phyloP scores from a whole-genome alignment of 2,888 invertebrate genomes.

The Rugalucina vietnamica region DNA sequence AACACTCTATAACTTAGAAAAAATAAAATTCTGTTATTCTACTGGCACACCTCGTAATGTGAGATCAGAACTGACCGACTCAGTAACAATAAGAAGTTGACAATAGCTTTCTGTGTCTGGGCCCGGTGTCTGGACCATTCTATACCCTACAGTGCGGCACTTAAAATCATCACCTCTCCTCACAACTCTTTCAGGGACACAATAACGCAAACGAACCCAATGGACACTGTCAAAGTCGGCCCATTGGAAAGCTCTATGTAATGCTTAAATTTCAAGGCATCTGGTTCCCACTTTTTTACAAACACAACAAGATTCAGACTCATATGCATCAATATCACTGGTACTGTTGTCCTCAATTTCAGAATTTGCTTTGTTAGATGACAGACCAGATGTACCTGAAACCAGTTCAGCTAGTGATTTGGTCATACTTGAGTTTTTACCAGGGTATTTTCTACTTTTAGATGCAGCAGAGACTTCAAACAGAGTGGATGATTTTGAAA shows the following conservation, averaged over 20 bases:
- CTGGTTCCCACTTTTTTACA: conserved; percentile 21
- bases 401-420: not conserved
- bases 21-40: not conserved
- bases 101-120: not conserved
- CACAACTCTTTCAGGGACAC: not conserved
- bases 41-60: not conserved
- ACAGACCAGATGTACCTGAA: not conserved
- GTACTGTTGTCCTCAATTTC: not conserved
- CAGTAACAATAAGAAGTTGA: not conserved
- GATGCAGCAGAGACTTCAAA: not conserved
- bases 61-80: not conserved
- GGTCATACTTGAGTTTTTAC: too few relatives aligned
- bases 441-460: not conserved
- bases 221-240: conserved; percentile 13
- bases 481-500: not conserved
- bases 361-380: not conserved
- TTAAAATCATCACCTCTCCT: conserved; percentile 14
- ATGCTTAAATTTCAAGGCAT: too few relatives aligned
- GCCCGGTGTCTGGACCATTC: not conserved
- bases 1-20: not conserved
- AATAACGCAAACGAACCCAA: conserved; percentile 17
- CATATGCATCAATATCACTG: not conserved
- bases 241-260: conserved; percentile 8
- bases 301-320: conserved; percentile 12
- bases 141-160: conserved; percentile 10